Percentiles rank a stretch among this genome's conserved stretches.
Evolutionary conservation across 1,140 invertebrate genomes (phyloP).

Genomic region (Drosophila rhopaloa): DNA sequence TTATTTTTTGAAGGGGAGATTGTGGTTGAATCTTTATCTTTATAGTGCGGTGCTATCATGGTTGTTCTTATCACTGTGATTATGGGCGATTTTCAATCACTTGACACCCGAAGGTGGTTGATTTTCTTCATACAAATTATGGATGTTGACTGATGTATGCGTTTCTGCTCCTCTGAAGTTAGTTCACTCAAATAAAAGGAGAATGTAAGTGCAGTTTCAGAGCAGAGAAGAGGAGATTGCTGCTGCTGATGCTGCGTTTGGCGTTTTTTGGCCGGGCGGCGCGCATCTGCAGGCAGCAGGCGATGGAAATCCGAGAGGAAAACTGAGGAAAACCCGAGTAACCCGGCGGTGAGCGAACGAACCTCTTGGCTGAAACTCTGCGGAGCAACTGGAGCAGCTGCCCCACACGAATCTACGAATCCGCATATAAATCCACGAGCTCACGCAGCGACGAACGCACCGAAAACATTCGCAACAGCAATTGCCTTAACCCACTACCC

Average conservation of each 20-base stretch:
- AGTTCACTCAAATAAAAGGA: slow-evolving; percentile 2
- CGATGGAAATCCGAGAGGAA: slow-evolving; percentile 46
- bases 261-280: slow-evolving; percentile 43
- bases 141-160: slow-evolving; percentile 8
- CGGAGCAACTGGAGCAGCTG: slow-evolving; percentile 78
- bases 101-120: slow-evolving; percentile 20
- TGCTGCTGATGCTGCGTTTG: slow-evolving; percentile 15
- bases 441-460: slow-evolving; percentile 46
- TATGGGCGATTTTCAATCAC: slow-evolving; percentile 32
- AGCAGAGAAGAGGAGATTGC: slow-evolving; percentile 11
- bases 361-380: slow-evolving; percentile 83
- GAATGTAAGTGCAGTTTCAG: slow-evolving; percentile 26
- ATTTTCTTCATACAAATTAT: slow-evolving; percentile 19
- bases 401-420: slow-evolving; percentile 31
- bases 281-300: slow-evolving; percentile 49
- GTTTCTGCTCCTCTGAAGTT: slow-evolving; percentile 4
- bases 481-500: slow-evolving; percentile 59
- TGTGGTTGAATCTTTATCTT: slow-evolving; percentile 24
- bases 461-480: slow-evolving; percentile 60
- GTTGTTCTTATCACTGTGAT: slow-evolving; percentile 33
- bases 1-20: slow-evolving; percentile 1
- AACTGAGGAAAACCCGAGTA: slow-evolving; percentile 49
- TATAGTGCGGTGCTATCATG: slow-evolving; percentile 14
- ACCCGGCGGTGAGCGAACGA: slow-evolving; percentile 51
- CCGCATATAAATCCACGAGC: slow-evolving; percentile 31